These are phyloP conservation scores for Glareola pratincola DNA, from an alignment of 2,113 vertebrate genomes.

Conservation along the genomic window DNA sequence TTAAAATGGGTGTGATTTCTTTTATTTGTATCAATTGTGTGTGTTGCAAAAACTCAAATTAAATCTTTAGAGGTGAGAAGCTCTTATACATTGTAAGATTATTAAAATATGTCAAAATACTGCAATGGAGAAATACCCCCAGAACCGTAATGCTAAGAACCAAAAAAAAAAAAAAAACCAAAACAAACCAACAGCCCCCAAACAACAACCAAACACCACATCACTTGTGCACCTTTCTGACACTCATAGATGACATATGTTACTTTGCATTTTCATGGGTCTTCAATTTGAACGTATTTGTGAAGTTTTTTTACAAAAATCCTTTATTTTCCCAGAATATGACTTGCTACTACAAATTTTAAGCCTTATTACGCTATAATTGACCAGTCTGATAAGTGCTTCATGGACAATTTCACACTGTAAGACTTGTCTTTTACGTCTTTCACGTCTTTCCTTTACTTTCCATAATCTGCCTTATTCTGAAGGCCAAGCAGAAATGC, in stretches of 20 bases:
- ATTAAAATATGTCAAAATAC: not conserved
- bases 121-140: not conserved
- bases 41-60: not conserved
- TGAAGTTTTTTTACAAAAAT: not conserved
- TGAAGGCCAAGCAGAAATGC: not conserved
- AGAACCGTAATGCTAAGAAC: not conserved
- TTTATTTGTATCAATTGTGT: not conserved
- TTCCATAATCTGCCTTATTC: not conserved
- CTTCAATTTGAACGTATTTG: not conserved
- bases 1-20: not conserved
- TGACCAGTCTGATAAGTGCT: not conserved
- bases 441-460: not conserved
- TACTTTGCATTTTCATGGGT: not conserved
- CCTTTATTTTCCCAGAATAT: not conserved
- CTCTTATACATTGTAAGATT: not conserved
- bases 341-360: not conserved
- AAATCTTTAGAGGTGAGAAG: not conserved
- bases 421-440: not conserved
- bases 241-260: not conserved
- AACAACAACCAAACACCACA: not conserved
- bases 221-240: not conserved
- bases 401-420: too few relatives aligned
- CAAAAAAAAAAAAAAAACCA: not conserved
- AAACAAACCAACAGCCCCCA: not conserved
- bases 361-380: fast-evolving